Percentiles rank a stretch among this genome's conserved stretches.
Conservation (phyloP, 2,113 vertebrate genomes). For the Pollimyrus isidori region DNA sequence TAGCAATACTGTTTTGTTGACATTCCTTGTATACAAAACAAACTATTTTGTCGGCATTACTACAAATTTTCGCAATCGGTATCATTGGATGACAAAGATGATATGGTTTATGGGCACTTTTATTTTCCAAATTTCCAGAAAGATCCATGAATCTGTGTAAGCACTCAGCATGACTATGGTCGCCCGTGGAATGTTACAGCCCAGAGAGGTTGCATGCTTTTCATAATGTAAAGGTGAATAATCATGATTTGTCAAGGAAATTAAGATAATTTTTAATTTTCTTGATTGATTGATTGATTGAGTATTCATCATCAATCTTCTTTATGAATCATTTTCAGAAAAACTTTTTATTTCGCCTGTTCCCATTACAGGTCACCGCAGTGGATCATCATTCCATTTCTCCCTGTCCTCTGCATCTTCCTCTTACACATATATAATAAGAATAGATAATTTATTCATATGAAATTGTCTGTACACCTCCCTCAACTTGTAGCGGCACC, state of each 20-base stretch:
- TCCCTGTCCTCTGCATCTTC: background rate
- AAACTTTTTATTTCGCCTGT: background rate
- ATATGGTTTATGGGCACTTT: background rate
- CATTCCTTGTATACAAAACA: background rate
- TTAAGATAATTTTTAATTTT: background rate
- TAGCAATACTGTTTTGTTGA: background rate
- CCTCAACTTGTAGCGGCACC: no score
- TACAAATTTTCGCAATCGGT: background rate
- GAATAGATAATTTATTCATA: no score
- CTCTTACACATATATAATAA: background rate
- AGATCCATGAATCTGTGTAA: background rate
- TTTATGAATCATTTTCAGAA: background rate
- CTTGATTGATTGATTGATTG: background rate
- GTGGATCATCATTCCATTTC: background rate
- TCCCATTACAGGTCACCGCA: background rate
- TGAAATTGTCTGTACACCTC: no score
- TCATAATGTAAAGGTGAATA: background rate
- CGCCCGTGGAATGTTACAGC: background rate
- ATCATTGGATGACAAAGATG: background rate
- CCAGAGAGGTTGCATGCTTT: background rate
- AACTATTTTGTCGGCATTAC: background rate
- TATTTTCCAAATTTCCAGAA: background rate
- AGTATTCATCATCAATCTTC: no score
- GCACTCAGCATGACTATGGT: background rate
- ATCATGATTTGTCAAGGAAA: background rate